phyloP scores from a whole-genome alignment of 2,797 vertebrate genomes.

The Nyctibius grandis region DNA sequence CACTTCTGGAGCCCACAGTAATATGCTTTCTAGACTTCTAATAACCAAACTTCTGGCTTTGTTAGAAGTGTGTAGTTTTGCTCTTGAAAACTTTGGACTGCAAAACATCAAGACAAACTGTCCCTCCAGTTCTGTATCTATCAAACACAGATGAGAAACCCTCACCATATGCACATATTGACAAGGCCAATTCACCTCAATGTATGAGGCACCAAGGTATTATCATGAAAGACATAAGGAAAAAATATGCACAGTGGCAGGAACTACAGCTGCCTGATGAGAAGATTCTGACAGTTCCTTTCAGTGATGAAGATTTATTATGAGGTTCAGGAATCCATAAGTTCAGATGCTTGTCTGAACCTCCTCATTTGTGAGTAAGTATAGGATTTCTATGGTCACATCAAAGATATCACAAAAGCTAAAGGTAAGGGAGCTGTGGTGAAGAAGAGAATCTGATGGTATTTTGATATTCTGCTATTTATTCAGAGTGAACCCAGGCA shows the following conservation, averaged over 20 bases:
- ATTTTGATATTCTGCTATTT: neutral
- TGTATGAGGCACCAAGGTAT: neutral
- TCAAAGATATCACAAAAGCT: neutral
- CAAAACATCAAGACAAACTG: neutral
- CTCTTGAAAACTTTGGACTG: neutral
- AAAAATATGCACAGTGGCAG: neutral
- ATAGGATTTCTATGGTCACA: neutral
- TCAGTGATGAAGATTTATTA: slow-evolving; percentile 11
- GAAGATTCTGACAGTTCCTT: neutral
- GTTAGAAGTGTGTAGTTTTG: neutral
- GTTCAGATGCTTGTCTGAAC: neutral
- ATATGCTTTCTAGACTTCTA: neutral
- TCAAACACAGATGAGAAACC: neutral
- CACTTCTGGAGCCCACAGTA: neutral
- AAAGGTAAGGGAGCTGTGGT: neutral
- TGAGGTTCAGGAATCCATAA: neutral
- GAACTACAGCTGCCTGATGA: neutral
- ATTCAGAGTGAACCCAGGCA: neutral
- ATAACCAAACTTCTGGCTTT: neutral
- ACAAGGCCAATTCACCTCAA: neutral
- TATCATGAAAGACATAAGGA: neutral
- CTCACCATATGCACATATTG: neutral
- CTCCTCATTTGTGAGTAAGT: neutral
- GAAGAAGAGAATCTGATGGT: neutral
- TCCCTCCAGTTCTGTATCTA: neutral